Percentiles rank a stretch among this genome's conserved stretches.
These are phyloP conservation scores for Neuroscelio doddi DNA, from an alignment of 2,888 invertebrate genomes.

Conservation along the genomic window DNA sequence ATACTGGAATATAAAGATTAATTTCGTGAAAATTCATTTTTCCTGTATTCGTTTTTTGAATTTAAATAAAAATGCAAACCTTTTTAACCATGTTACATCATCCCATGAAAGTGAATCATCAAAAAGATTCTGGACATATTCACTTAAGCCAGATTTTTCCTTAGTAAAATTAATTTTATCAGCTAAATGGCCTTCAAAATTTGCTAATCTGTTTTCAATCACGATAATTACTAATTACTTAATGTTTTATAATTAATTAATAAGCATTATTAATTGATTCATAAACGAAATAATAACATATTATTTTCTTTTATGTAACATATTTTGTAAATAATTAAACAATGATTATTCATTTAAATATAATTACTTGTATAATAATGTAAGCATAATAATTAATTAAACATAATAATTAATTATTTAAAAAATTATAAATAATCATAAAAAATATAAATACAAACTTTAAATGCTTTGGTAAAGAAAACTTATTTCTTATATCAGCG, in stretches of 20 bases:
- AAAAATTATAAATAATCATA: too few species aligned
- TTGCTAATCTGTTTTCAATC: constrained; percentile 77
- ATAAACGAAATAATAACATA: too few species aligned
- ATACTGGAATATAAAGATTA: constrained; percentile 71
- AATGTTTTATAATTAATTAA: not conserved
- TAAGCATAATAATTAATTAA: not conserved
- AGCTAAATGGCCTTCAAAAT: constrained; percentile 79
- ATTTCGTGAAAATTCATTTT: too few species aligned
- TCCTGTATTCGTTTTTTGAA: too few species aligned
- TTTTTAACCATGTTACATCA: constrained; percentile 89
- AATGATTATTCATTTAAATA: not conserved
- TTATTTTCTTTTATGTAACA: too few species aligned
- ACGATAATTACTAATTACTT: too few species aligned
- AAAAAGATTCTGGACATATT: constrained; percentile 84
- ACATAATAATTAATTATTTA: too few species aligned
- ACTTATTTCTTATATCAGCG: constrained; percentile 88
- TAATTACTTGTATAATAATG: too few species aligned
- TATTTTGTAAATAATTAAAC: too few species aligned
- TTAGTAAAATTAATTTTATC: constrained; percentile 72
- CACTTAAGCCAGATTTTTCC: constrained; percentile 83
- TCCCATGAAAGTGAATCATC: constrained; percentile 89
- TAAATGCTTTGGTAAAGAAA: constrained; percentile 85
- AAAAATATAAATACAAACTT: too few species aligned
- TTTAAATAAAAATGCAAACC: too few species aligned
- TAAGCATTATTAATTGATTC: too few species aligned